Conservation (phyloP, 2,113 vertebrate genomes). For the Notothenia rossii region DNA sequence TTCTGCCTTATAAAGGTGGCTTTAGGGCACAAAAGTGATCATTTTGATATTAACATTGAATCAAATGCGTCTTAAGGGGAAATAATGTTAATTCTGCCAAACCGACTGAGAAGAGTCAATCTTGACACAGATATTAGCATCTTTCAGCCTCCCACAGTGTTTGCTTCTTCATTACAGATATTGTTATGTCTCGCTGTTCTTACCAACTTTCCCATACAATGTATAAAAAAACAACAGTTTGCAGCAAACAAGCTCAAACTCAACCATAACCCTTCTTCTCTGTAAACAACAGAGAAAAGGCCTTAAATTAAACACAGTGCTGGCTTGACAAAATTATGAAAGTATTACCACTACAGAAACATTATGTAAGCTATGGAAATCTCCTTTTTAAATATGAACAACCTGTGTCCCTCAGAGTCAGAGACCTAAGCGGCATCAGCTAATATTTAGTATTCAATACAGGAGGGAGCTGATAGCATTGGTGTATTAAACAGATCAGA, state of each 20-base stretch:
- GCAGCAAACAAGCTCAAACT: neutral
- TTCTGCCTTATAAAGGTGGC: too few relatives aligned
- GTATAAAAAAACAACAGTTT: too few relatives aligned
- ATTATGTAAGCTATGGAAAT: neutral
- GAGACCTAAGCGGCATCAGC: neutral
- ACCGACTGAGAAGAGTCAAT: neutral
- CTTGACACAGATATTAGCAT: neutral
- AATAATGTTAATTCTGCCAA: too few relatives aligned
- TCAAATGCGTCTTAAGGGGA: neutral
- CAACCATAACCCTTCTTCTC: neutral
- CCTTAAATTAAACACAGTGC: neutral
- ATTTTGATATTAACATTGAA: too few relatives aligned
- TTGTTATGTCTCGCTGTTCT: too few relatives aligned
- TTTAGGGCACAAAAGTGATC: too few relatives aligned
- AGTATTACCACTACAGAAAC: too few relatives aligned
- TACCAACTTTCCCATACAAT: too few relatives aligned
- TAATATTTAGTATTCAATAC: neutral
- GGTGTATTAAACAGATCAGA: slow-evolving; percentile 4
- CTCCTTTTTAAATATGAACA: neutral
- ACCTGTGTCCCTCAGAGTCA: neutral
- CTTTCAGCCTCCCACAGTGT: neutral
- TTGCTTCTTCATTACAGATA: neutral
- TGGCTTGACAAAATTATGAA: neutral
- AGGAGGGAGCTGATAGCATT: neutral
- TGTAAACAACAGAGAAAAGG: neutral